A percentile compares a stretch with the other conserved stretches of the same genome.
phyloP scores from a whole-genome alignment of 2,113 vertebrate species.

The Caracal caracal region DNA sequence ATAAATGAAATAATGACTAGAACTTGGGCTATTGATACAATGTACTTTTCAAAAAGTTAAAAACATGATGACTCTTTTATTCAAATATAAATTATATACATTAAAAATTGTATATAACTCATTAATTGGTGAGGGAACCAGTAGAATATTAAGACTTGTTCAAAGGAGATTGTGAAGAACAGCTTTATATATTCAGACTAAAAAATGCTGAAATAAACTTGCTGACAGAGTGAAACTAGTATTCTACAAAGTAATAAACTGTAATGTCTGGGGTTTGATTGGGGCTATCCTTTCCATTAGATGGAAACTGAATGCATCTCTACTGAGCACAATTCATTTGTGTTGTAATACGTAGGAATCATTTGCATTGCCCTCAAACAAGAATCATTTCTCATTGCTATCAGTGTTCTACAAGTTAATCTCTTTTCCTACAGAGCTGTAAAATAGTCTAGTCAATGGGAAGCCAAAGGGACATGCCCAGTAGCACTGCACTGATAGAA shows the following conservation, averaged over 20 bases:
- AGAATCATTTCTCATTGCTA: neutral
- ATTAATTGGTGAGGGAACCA: neutral
- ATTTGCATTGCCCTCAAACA: neutral
- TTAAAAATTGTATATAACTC: neutral
- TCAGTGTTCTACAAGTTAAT: neutral
- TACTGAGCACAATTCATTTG: neutral
- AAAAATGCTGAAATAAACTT: constrained; percentile 2
- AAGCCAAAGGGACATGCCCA: neutral
- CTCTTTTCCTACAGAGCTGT: neutral
- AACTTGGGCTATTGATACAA: neutral
- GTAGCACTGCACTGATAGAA: neutral
- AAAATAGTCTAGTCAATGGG: neutral
- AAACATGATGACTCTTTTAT: neutral
- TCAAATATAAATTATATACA: neutral
- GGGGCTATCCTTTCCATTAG: neutral
- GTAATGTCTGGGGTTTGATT: neutral
- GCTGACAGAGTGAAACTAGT: neutral
- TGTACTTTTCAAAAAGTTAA: neutral
- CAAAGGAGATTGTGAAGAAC: constrained; percentile 3
- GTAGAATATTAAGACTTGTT: neutral
- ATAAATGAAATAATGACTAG: neutral
- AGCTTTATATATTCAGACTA: neutral
- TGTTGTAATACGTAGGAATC: neutral
- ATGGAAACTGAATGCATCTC: neutral
- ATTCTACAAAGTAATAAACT: neutral